Conservation (phyloP, 1,140 invertebrate genomes). For the Cotesia glomerata region DNA sequence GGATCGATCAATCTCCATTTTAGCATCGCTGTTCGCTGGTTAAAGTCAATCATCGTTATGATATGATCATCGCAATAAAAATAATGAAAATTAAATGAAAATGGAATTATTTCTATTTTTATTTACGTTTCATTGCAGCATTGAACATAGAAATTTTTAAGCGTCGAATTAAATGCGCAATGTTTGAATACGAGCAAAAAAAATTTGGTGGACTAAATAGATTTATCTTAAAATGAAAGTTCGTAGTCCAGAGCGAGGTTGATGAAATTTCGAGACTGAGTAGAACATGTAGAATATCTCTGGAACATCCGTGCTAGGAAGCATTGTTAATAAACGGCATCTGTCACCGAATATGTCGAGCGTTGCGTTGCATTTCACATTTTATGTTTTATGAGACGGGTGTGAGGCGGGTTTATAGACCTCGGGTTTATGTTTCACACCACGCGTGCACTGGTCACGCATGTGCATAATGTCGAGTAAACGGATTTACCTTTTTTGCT, state of each 20-base stretch:
- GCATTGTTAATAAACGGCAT: constrained; percentile 58
- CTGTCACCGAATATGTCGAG: constrained; percentile 48
- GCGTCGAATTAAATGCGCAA: not conserved
- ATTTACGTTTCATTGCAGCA: not conserved
- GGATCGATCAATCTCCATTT: constrained; percentile 38
- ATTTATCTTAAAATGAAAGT: not conserved
- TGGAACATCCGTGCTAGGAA: not conserved
- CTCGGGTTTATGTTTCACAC: constrained; percentile 59
- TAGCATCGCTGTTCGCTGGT: not conserved
- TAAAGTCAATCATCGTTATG: not conserved
- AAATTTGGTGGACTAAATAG: not conserved
- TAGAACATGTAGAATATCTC: not conserved
- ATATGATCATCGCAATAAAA: not conserved
- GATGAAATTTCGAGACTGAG: too few relatives aligned
- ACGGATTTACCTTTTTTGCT: constrained; percentile 3
- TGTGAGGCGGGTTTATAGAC: constrained; percentile 43
- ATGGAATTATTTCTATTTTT: not conserved
- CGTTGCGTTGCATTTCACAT: constrained; percentile 54
- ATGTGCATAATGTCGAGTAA: constrained; percentile 34
- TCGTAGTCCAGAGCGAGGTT: not conserved
- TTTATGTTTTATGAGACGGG: constrained; percentile 21
- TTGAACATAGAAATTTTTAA: too few relatives aligned
- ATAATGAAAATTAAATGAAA: not conserved
- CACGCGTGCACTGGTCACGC: constrained; percentile 45
- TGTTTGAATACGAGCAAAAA: too few relatives aligned